Base-by-base conservation (phyloP, 2,797 vertebrate species). In the Selene dorsalis region DNA sequence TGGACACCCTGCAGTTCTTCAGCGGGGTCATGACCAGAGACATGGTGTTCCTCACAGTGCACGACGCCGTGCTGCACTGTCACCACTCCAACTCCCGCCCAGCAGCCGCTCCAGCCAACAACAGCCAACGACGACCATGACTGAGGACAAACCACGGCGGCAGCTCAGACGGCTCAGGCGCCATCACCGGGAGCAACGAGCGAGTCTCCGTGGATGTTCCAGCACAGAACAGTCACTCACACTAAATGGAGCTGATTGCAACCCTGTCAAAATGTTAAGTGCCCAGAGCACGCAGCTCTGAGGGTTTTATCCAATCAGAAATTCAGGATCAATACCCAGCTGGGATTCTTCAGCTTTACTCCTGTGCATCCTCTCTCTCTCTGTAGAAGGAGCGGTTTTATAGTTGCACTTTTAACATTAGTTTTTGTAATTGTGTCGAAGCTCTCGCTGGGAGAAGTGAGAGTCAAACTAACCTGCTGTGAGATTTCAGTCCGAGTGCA, bases 11-110 rank as follows among this genome's bases (percentile, higher is more conserved):
- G 57, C 83, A 93, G 72, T 99, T 99, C 84, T 99, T 99, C 92
- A 94, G 92, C 0, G 87, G 88, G 2, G 69, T 85, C 0, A 59
- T 94, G 77, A 93, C 92, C 6, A 89, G 87, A 69, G 93, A 94
- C 72, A 88, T 96, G 75, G 59, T 97, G 60, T 99, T 98, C 77
- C 96, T 96, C 55, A 97, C 96, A 2, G 73, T 98, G 71, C 97
- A 99, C 0, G 98, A 99, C 0, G 98, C 98, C 0, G 96, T 96
- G 28, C 92, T 99, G 48, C 91, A 95, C 85, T 96, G 96, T 88
- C 95, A 77, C 9, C 39, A 61, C 56, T 66, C n/a, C 3, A 30
- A 53, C 1, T 57, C 45, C 52, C 38, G 3, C 47, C 13, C 22
- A 0, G 2, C 45, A 3, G 62, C 59, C 14, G 67, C 50, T 38